phyloP scores from a whole-genome alignment of 2,888 invertebrate species.

The Theretra japonica region DNA sequence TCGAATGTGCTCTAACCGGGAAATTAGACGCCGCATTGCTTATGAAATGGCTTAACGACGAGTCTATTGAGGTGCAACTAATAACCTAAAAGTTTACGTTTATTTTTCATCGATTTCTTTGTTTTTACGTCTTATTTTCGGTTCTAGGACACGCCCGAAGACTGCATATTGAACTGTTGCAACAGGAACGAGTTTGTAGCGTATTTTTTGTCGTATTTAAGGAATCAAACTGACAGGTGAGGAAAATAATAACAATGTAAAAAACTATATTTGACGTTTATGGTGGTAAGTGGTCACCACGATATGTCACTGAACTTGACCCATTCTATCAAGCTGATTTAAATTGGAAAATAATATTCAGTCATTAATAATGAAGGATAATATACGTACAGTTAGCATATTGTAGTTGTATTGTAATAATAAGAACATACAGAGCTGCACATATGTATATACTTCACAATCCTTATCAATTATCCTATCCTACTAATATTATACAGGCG shows the following conservation, averaged over 20 bases:
- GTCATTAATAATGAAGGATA: no score
- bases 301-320: neutral
- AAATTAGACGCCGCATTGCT: slow-evolving; percentile 69
- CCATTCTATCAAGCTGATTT: neutral
- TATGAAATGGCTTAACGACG: slow-evolving; percentile 76
- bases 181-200: slow-evolving; percentile 82
- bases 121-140: slow-evolving; percentile 39
- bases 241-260: slow-evolving; percentile 43
- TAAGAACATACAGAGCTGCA: no score
- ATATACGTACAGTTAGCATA: no score
- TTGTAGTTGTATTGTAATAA: no score
- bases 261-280: slow-evolving; percentile 31
- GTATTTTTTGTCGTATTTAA: slow-evolving; percentile 83
- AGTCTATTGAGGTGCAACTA: slow-evolving; percentile 69
- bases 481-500: no score
- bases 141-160: slow-evolving; percentile 71
- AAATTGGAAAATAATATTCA: neutral
- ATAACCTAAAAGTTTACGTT: slow-evolving; percentile 57
- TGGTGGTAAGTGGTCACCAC: neutral
- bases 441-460: no score
- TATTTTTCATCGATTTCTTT: slow-evolving; percentile 34
- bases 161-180: slow-evolving; percentile 69
- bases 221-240: slow-evolving; percentile 83
- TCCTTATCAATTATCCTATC: no score
- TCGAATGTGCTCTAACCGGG: slow-evolving; percentile 75